Evolutionary conservation across 1,140 invertebrate species (phyloP).

Genomic region (Alviniconcha marisindica): DNA sequence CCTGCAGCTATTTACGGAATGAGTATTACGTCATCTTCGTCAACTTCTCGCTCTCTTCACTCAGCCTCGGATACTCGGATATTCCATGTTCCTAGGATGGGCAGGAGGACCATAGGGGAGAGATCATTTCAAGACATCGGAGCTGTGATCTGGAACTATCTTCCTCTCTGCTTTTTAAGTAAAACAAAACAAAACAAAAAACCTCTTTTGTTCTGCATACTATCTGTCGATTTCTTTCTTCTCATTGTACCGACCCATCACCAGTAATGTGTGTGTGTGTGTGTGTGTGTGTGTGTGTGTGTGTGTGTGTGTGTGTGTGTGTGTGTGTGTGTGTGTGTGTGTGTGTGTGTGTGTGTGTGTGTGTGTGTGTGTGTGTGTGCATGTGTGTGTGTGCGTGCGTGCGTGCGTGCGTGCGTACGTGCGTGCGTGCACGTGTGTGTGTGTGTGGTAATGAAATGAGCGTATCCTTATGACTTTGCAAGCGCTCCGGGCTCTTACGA

Average conservation of each 20-base stretch:
- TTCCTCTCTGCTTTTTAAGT: no score
- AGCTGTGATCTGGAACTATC: no score
- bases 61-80: no score
- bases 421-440: not conserved
- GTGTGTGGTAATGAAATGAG: not conserved
- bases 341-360: not conserved
- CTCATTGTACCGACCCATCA: not conserved
- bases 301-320: not conserved
- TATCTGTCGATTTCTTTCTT: not conserved
- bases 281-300: not conserved
- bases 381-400: not conserved
- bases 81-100: no score
- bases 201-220: not conserved
- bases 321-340: constrained; percentile 7
- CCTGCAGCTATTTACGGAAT: no score
- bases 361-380: not conserved
- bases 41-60: no score
- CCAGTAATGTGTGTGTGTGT: no score
- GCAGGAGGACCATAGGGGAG: no score
- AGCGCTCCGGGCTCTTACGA: no score
- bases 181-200: not conserved
- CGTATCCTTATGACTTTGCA: no score
- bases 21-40: no score
- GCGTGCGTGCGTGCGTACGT: constrained; percentile 13
- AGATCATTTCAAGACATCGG: no score